These are phyloP conservation scores for Rosalia funebris DNA, from an alignment of 2,888 invertebrate genomes.

Conservation along the genomic window DNA sequence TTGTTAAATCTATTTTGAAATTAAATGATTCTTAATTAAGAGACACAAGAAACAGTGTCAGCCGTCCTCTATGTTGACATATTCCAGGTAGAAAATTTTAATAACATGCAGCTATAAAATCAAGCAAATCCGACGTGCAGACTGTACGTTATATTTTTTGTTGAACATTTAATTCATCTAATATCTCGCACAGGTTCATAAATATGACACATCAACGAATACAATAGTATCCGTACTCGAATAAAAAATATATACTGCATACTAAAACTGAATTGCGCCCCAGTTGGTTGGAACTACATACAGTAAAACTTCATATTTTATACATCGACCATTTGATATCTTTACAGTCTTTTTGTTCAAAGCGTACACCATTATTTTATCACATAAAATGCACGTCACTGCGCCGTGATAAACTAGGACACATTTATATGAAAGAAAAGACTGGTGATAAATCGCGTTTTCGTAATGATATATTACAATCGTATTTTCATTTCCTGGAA, in stretches of 20 bases:
- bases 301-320: slow-evolving; percentile 30
- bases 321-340: slow-evolving; percentile 32
- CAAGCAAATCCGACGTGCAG: too few relatives aligned
- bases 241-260: slow-evolving; percentile 22
- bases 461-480: slow-evolving; percentile 5
- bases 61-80: too few relatives aligned
- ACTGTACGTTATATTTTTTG: slow-evolving; percentile 1
- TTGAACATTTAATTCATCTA: slow-evolving; percentile 16
- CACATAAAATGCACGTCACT: slow-evolving; percentile 10
- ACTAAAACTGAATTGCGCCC: slow-evolving; percentile 22
- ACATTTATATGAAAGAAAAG: slow-evolving; percentile 10
- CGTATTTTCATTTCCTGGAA: not conserved
- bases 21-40: too few relatives aligned
- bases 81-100: too few relatives aligned
- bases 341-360: slow-evolving; percentile 22
- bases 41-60: too few relatives aligned
- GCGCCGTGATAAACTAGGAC: slow-evolving; percentile 11
- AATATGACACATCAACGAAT: slow-evolving; percentile 19
- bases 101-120: too few relatives aligned
- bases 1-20: too few relatives aligned
- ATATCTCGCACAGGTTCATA: slow-evolving; percentile 6
- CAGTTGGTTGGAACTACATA: slow-evolving; percentile 23
- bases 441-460: slow-evolving; percentile 3
- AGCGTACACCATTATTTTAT: slow-evolving; percentile 17
- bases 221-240: slow-evolving; percentile 20